Base-by-base conservation (phyloP, 2,113 vertebrate species). In the Oenanthe melanoleuca region DNA sequence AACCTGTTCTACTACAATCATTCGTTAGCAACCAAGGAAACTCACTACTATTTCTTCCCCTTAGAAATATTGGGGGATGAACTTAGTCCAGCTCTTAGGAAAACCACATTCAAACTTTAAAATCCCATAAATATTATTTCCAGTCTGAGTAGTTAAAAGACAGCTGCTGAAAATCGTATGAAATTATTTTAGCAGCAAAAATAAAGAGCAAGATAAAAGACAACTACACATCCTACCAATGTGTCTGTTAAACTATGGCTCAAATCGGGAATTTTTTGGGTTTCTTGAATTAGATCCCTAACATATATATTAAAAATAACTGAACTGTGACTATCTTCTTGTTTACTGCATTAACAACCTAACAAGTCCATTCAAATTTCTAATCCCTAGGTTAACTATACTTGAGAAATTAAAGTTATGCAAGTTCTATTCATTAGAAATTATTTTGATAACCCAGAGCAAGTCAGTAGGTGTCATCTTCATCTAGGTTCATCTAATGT, bases 391-490 rank as follows among this genome's bases (percentile, higher is more conserved):
- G 37, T 65, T 82, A 73, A 47, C 23, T 47, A 4, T 20, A 77
- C 13, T 47, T 57, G 28, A 85, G 37, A 91, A 78, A 49, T 52
- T 6, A 14, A 80, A 70, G 31, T 89, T 93, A 57, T 3, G 0
- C 28, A 93, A 93, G 23, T 75, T 69, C 65, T 84, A 71, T 61
- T 91, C 63, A 34, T 38, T 84, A 57, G 86, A 89, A 50, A n/a
- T 61, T 31, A 89, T 74, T 67, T 79, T 17, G 53, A 75, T 57
- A 93, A 87, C n/a, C 52, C 80, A 87, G 52, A 92, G 86, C 44
- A 86, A 95, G 64, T 80, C 56, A 86, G 80, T 45, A 71, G 82
- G 75, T 91, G 60, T 57, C 72, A 92, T 71, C 77, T 89, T 65
- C 88, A 64, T 40, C 73, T 63, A 80, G 56, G 69, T 78, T 90